Conservation (phyloP, 2,113 vertebrate species). For the Ciconia maguari region DNA sequence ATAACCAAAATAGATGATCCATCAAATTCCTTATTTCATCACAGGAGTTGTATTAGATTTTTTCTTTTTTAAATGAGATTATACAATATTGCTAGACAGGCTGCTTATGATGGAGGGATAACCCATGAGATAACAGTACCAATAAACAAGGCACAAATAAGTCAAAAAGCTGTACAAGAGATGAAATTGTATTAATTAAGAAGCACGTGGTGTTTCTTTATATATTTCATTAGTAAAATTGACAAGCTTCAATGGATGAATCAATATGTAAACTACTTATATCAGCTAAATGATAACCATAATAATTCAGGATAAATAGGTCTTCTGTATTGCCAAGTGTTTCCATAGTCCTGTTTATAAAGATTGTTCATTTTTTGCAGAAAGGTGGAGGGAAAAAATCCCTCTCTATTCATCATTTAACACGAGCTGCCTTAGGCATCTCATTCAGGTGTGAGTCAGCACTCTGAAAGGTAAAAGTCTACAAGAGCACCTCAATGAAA, state of each 20-base stretch:
- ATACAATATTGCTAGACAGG: not conserved
- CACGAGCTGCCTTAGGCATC: not conserved
- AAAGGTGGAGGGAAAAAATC: not conserved
- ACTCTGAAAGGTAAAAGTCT: not conserved
- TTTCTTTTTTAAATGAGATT: not conserved
- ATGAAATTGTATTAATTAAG: not conserved
- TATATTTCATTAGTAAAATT: not conserved
- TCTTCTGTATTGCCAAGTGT: not conserved
- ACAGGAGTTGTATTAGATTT: not conserved
- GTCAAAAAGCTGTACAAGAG: not conserved
- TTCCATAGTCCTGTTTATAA: not conserved
- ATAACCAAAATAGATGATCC: not conserved
- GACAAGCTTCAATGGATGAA: not conserved
- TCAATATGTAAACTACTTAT: not conserved
- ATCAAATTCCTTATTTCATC: not conserved
- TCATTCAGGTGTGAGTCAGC: not conserved
- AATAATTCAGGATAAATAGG: not conserved
- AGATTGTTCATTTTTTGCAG: not conserved
- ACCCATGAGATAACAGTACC: not conserved
- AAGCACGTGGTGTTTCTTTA: not conserved
- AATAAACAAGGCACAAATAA: not conserved
- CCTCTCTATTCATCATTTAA: not conserved
- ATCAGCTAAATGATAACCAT: not conserved
- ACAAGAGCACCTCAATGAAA: not conserved
- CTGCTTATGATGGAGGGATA: not conserved